Evolutionary conservation across 2,113 vertebrate species (phyloP).

Genomic region (Erythrocercus mccallii): DNA sequence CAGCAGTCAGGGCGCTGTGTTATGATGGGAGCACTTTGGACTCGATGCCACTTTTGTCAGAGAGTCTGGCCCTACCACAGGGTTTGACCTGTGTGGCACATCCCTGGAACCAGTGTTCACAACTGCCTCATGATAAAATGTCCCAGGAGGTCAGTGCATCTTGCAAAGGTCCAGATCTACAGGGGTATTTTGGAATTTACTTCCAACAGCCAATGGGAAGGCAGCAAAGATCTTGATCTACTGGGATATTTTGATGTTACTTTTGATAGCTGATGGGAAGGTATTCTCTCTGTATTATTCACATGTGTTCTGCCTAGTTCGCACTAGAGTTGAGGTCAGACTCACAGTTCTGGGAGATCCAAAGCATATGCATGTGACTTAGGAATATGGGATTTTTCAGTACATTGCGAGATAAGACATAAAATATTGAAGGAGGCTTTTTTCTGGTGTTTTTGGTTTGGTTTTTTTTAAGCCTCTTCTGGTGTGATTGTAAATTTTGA

Average conservation of each 20-base stretch:
- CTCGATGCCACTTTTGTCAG: not conserved
- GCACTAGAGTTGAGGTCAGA: not conserved
- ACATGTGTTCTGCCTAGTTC: not conserved
- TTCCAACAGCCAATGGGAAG: not conserved
- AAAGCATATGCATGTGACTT: not conserved
- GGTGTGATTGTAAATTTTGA: not conserved
- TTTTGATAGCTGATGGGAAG: not conserved
- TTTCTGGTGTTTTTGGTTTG: too few relatives aligned
- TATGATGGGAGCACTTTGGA: not conserved
- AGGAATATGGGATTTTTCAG: not conserved
- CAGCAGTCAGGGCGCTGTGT: not conserved
- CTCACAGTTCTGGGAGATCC: not conserved
- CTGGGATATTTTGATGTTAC: not conserved
- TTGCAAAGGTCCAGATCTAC: not conserved
- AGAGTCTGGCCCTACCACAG: fast-evolving
- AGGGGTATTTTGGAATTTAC: not conserved
- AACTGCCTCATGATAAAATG: not conserved
- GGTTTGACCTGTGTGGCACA: not conserved
- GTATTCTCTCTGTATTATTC: not conserved
- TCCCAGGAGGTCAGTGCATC: not conserved
- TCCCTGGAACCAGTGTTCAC: not conserved
- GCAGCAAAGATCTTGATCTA: not conserved
- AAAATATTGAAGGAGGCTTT: not conserved
- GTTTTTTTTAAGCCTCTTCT: not conserved
- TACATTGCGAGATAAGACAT: not conserved